Conservation (phyloP, 2,113 vertebrate genomes). For the Pygoscelis antarcticus region DNA sequence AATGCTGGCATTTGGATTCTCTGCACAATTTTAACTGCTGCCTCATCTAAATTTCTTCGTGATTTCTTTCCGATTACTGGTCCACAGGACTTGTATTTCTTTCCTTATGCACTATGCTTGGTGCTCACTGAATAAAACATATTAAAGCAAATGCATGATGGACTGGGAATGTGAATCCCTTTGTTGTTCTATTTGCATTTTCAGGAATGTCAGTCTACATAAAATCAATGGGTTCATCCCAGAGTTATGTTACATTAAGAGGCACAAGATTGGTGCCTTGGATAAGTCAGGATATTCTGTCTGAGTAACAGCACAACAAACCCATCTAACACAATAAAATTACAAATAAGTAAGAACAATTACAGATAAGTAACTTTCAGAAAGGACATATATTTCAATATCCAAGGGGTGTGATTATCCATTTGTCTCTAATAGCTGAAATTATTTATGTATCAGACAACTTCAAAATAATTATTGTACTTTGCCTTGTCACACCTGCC, state of each 20-base stretch:
- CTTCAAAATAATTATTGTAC: background rate
- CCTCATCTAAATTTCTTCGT: background rate
- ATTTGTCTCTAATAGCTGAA: background rate
- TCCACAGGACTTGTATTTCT: background rate
- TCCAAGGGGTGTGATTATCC: background rate
- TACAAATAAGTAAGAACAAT: background rate
- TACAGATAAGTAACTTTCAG: background rate
- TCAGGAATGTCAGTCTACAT: background rate
- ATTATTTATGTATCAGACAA: background rate
- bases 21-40: background rate
- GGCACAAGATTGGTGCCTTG: background rate
- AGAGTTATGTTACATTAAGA: background rate
- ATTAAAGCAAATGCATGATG: background rate
- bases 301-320: background rate
- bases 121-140: background rate
- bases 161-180: background rate
- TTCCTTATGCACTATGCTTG: background rate
- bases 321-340: background rate
- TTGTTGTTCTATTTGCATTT: background rate
- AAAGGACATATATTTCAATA: rapidly evolving
- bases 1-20: background rate
- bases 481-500: background rate
- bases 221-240: background rate
- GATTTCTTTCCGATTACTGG: background rate
- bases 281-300: background rate